phyloP scores from a whole-genome alignment of 1,140 invertebrate genomes.

The Aphaenogaster floridana region DNA sequence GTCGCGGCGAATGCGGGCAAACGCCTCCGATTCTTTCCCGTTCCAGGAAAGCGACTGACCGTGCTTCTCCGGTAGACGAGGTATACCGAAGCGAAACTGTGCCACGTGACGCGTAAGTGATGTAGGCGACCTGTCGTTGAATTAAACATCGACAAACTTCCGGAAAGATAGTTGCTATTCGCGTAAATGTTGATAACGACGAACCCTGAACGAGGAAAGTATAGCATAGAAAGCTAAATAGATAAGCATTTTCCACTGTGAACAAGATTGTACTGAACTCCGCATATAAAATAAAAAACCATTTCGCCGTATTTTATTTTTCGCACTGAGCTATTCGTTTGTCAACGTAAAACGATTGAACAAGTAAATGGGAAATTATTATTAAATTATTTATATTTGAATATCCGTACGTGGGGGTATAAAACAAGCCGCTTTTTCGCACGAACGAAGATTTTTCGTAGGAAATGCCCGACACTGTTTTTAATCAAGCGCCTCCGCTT shows the following conservation, averaged over 20 bases:
- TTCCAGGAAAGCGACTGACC: constrained; percentile 18
- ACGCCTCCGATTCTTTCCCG: constrained; percentile 1
- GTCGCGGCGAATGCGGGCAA: background rate
- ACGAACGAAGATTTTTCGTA: constrained; percentile 56
- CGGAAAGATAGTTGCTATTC: constrained; percentile 45
- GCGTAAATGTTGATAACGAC: constrained; percentile 29
- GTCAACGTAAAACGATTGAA: background rate
- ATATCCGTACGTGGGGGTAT: background rate
- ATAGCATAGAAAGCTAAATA: background rate
- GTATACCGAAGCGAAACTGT: constrained; percentile 32
- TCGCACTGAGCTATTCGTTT: background rate
- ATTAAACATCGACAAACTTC: constrained; percentile 53
- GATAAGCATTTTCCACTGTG: background rate
- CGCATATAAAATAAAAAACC: background rate
- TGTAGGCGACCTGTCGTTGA: constrained; percentile 41
- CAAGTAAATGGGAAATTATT: background rate
- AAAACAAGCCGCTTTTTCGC: background rate
- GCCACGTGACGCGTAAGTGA: constrained; percentile 23
- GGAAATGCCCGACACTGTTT: constrained; percentile 54
- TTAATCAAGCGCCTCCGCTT: constrained; percentile 68
- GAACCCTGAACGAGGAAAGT: background rate
- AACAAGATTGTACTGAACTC: background rate
- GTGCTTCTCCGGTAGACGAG: background rate
- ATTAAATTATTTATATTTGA: background rate
- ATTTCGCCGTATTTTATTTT: background rate